A percentile compares a stretch with the other conserved stretches of the same genome.
These are phyloP conservation scores for Leptinotarsa defecta DNA, from an alignment of 1,140 invertebrate species.

Conservation along the genomic window DNA sequence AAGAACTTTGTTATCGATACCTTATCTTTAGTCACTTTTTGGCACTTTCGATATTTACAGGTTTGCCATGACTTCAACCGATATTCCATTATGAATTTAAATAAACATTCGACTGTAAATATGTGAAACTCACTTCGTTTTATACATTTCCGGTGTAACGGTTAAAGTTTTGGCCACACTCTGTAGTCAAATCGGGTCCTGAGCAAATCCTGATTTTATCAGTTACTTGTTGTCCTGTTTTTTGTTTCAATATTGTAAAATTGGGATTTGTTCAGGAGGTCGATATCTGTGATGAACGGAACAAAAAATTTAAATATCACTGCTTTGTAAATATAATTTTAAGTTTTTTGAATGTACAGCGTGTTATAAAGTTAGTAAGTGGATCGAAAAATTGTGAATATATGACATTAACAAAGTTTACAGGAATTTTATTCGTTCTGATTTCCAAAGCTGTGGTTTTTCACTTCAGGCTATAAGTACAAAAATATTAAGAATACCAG, in stretches of 20 bases:
- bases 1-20: background rate
- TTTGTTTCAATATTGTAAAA: conserved; percentile 23
- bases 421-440: background rate
- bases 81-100: no score
- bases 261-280: conserved; percentile 30
- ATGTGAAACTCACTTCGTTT: background rate
- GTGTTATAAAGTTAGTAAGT: conserved; percentile 57
- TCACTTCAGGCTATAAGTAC: no score
- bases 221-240: conserved; percentile 26
- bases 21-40: conserved; percentile 7
- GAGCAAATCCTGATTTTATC: conserved; percentile 33
- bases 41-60: conserved; percentile 3
- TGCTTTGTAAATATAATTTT: conserved; percentile 51
- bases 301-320: conserved; percentile 40
- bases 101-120: background rate
- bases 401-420: conserved; percentile 56
- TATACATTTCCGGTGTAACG: background rate
- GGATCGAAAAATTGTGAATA: conserved; percentile 57
- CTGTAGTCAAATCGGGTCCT: conserved; percentile 23
- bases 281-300: conserved; percentile 36
- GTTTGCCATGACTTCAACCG: background rate
- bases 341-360: conserved; percentile 57
- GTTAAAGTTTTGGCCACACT: background rate
- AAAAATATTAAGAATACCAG: no score
- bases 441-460: background rate